Evolutionary conservation across 2,888 invertebrate species (phyloP), one percentile per base, ranked within the genome.

Genomic region (Hypselothyrea guttata): DNA sequence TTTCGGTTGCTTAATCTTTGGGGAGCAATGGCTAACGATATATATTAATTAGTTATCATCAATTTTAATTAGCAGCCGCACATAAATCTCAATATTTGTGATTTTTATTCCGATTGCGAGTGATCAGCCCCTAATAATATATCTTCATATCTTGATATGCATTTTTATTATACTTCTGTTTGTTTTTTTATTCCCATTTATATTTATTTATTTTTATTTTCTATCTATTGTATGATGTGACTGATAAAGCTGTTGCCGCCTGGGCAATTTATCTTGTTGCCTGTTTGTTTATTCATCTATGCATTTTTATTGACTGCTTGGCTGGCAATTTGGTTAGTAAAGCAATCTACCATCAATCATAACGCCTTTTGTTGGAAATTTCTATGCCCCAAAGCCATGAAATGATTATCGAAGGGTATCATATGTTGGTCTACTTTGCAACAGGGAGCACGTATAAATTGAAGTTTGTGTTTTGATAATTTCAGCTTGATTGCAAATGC

Each of bases 311-410:
- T 45, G 75, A 72, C 56, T 79, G 42, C 28, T 38, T 55, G 45
- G 60, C 68, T 55, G 45, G 60, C 68, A 67, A 63, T 48, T 52
- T 15, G 57, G 46, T 64, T 56, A 49, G 52, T 55, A n/a, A 70
- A 44, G 44, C 54, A 46, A 55, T 54, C 70, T 53, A 55, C 37
- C 70, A 84, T 81, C 78, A 77, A 77, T 77, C 78, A 84, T 67
- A 48, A 48, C 56, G 67, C 51, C 59, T 52, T 62, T 68, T 55
- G 22, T 52, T 57, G 37, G 41, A 52, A 44, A 51, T 45, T 34
- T 45, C 12, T 7, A 45, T 75, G 48, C 49, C 51, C 54, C 42
- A 28, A 33, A 30, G 72, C 22, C 11, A 34, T 34, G 12, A 52
- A 42, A 42, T 27, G 11, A 15, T 34, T 42, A 34, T 12, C 18